Evolutionary conservation across 2,113 vertebrate genomes (phyloP), one percentile per base, ranked within the genome.

Genomic region (Podilymbus podiceps): DNA sequence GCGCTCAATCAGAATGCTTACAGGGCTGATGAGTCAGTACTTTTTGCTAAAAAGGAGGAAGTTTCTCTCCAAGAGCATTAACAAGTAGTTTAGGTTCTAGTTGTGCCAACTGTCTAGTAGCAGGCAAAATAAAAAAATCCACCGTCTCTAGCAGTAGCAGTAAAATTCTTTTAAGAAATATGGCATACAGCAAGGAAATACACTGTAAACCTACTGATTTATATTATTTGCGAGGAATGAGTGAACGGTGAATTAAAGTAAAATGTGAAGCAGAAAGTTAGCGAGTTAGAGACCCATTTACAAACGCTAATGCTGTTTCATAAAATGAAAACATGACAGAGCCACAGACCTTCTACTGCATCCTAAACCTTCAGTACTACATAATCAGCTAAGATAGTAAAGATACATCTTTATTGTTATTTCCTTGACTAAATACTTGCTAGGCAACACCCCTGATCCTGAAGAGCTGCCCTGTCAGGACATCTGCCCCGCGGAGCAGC

Each of bases 1-100:
- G 88, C 1, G 9, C 75, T 96, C 92, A 77, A 83, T 95, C 63
- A 95, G 76, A 97, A 93, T 63, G 85, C 80, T 95, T 92, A 97
- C 85, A 92, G 93, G 95, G 95, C 73, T 96, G 95, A 83, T 93
- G 96, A 97, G 94, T 97, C 96, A 95, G 89, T 74, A 22, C 28
- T 78, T 81, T 55, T 88, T 53, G 44, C 46, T 86, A 77, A 96
- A 78, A 86, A 89, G 64, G 49, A 80, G 81, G 90, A 91, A 69
- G 80, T 95, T 96, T 77, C 90, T 92, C 94, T 97, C 89, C 78
- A 85, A 55, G 69, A 19, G 42, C 76, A 69, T 88, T 96, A 97
- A 94, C 84, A 95, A 91, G 92, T 8, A 91, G 89, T 77, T 96
- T 33, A 73, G 79, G 71, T 77, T 94, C 93, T 21, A 66, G 64